Base-by-base conservation (phyloP, 2,888 invertebrate genomes). In the Amphipoea oculea region DNA sequence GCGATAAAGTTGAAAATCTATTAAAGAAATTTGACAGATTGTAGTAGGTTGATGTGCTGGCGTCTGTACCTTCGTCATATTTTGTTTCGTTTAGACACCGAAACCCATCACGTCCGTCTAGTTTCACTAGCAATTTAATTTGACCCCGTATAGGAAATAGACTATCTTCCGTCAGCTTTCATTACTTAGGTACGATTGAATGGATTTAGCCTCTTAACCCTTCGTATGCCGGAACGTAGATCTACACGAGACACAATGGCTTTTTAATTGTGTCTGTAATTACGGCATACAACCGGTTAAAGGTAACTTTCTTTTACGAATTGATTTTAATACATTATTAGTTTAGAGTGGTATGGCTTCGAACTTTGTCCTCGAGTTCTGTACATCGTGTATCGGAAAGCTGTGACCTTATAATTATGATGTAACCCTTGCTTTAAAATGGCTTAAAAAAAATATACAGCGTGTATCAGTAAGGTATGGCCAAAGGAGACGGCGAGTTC, bases 121-220 rank as follows among this genome's bases (percentile, higher is more conserved):
- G 29, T 62, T 62, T 62, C 62, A 0, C 29, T 7, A 29, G 0
- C 1, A 17, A 36, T 62, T 29, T 36, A 36, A 62, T 62, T 62
- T 36, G 14, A 62, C 14, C 17, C 17, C 29, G 62, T n/a, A 11
- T 57, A 57, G n/a, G 11, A 57, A n/a, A 11, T 57, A 57, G 23
- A 11, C 23, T 57, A 9, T 57, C 42, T 42, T 29, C 29, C 29
- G 29, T 1, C 1, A 29, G 57, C 75, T 67, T 81, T 81, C 71
- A 80, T 81, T 77, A 79, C 88, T 63, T 70, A 40, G 14, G 5
- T 14, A 73, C 36, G 12, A 40, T 51, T 74, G 45, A 79, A 72
- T 54, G 14, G 23, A 54, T 73, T 71, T 23, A 45, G 40, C 4
- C n/a, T n/a, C n/a, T n/a, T n/a, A n/a, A n/a, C n/a, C n/a, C n/a